These are phyloP conservation scores for Schizopygopsis pylzovi DNA, from an alignment of 2,797 vertebrate species.

Conservation along the genomic window DNA sequence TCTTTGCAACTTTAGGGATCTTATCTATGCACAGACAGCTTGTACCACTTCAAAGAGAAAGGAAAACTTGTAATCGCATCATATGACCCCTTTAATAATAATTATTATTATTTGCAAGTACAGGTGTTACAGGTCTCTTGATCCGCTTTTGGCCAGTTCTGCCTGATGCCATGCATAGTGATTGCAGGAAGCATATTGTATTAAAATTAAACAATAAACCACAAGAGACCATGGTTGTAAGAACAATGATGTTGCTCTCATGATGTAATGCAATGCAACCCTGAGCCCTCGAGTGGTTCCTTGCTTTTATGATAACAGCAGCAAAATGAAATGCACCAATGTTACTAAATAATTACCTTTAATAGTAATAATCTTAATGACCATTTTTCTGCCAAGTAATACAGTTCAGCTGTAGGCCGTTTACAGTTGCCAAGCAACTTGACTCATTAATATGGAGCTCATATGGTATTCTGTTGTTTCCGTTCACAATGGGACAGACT, in stretches of 20 bases:
- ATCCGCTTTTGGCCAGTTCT: not conserved
- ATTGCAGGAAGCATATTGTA: not conserved
- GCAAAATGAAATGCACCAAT: conserved; percentile 7
- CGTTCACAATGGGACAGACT: not conserved
- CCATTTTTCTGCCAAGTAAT: not conserved
- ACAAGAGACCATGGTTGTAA: not conserved
- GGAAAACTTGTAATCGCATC: no score
- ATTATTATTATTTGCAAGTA: not conserved
- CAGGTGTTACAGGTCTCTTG: not conserved
- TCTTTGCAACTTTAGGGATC: no score
- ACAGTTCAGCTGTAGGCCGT: not conserved
- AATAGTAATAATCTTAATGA: conserved; percentile 5
- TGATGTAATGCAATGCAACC: conserved; percentile 26
- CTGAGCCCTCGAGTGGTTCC: not conserved
- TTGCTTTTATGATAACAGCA: not conserved
- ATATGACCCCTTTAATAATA: not conserved
- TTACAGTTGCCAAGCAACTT: conserved; percentile 4
- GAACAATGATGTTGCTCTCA: not conserved
- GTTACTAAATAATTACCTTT: conserved; percentile 15
- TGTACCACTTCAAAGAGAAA: no score
- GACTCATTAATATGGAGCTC: not conserved
- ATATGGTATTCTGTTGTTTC: not conserved
- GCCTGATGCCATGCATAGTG: not conserved
- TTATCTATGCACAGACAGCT: no score
- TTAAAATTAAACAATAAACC: not conserved